phyloP scores from a whole-genome alignment of 2,113 vertebrate genomes.

The Lepus americanus region DNA sequence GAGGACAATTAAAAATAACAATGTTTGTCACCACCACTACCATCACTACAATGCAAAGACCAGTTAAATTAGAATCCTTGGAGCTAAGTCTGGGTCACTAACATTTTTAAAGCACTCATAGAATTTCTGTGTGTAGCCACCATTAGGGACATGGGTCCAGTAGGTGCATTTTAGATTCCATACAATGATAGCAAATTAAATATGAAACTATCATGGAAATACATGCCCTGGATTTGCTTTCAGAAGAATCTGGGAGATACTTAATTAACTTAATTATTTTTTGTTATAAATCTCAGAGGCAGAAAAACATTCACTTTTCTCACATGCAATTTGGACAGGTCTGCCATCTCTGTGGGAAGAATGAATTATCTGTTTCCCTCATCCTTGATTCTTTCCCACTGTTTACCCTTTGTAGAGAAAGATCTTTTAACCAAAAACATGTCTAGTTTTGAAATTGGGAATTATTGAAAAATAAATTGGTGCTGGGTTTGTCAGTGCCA shows the following conservation, averaged over 20 bases:
- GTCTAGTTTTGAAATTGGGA: not conserved
- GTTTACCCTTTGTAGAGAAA: not conserved
- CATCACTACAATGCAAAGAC: not conserved
- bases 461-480: not conserved
- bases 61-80: constrained; percentile 34
- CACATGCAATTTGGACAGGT: not conserved
- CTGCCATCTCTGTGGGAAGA: not conserved
- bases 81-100: not conserved
- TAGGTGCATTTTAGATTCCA: not conserved
- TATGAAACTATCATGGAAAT: not conserved
- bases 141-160: not conserved
- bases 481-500: not conserved
- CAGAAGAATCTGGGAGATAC: not conserved
- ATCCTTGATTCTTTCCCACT: not conserved
- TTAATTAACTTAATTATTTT: not conserved
- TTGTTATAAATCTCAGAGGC: not conserved
- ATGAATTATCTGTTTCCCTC: not conserved
- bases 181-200: not conserved
- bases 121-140: not conserved
- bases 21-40: too few relatives aligned
- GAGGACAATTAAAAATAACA: not conserved
- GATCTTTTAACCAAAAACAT: not conserved
- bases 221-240: not conserved
- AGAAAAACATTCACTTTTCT: not conserved
- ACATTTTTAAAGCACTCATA: not conserved